Evolutionary conservation across 1,140 invertebrate genomes (phyloP).

Genomic region (Polypedilum pembai): DNA sequence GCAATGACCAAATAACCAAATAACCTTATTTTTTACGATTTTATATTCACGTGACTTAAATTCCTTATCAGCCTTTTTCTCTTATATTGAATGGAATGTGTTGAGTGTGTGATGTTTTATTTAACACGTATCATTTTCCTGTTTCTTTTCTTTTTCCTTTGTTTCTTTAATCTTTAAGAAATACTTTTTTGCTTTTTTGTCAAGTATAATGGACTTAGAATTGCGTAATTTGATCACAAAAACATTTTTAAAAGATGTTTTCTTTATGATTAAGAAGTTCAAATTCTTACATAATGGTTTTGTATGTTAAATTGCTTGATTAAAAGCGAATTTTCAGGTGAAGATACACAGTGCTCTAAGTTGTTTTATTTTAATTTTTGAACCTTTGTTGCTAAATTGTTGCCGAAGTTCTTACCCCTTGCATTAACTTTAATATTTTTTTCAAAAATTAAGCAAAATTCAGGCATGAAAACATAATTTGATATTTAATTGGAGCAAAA

Average conservation of each 20-base stretch:
- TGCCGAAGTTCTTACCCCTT: too few species aligned
- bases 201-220: not conserved
- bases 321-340: too few species aligned
- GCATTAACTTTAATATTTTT: too few species aligned
- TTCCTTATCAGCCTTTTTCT: not conserved
- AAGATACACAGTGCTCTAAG: too few species aligned
- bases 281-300: too few species aligned
- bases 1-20: slow-evolving; percentile 28
- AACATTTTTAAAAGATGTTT: not conserved
- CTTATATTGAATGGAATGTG: not conserved
- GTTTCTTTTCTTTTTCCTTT: not conserved
- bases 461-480: too few species aligned
- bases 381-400: too few species aligned
- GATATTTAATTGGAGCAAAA: too few species aligned
- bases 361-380: too few species aligned
- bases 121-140: slow-evolving; percentile 21
- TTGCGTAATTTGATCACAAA: not conserved
- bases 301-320: too few species aligned
- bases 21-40: slow-evolving; percentile 28
- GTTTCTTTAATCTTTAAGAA: not conserved
- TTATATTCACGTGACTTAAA: slow-evolving; percentile 27
- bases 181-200: not conserved
- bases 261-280: not conserved
- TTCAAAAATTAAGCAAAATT: too few species aligned
- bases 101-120: slow-evolving; percentile 20